Evolutionary conservation across 1,140 invertebrate species (phyloP), one percentile per base, ranked within the genome.

Genomic region (Cheumatopsyche charites): DNA sequence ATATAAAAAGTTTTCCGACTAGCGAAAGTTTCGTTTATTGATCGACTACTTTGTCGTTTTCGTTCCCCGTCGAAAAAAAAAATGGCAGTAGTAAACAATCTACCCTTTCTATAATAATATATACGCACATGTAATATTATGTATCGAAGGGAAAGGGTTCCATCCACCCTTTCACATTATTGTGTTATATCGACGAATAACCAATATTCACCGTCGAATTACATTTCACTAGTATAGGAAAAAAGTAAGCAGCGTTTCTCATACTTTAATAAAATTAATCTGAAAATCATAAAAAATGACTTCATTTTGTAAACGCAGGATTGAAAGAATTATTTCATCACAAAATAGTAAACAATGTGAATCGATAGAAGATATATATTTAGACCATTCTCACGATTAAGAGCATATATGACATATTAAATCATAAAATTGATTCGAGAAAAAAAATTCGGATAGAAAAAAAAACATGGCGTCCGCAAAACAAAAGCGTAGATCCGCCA

Each of bases 81-180:
- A 13, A 41, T 23, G 13, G 13, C 26, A 63, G 29, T n/a, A n/a
- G n/a, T 36, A 36, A 36, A 36, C 29, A 36, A 36, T 9, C 29
- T 36, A 36, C 29, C 29, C 29, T 36, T 36, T 36, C 29, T n/a
- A 43, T 43, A 55, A 55, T 9, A 11, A n/a, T 17, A 17, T 9
- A 55, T 55, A 55, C 7, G 17, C 52, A 9, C 29, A 36, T 36
- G 9, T 36, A 36, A 36, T 36, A 36, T 36, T 4, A 36, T 36
- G 9, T 36, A 36, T 36, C 29, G 29, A 36, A 36, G 3, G 3
- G 29, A 36, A 36, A 36, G 29, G 29, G 29, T 36, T 36, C 55
- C 9, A 45, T 52, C 49, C 12, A 23, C 55, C 55, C 55, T 58
- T 58, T 58, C 23, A 19, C 49, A 21, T 62, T 58, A 58, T 58